Evolutionary conservation across 2,888 invertebrate genomes (phyloP), one percentile per base, ranked within the genome.

Genomic region (Diplolepis rosae): DNA sequence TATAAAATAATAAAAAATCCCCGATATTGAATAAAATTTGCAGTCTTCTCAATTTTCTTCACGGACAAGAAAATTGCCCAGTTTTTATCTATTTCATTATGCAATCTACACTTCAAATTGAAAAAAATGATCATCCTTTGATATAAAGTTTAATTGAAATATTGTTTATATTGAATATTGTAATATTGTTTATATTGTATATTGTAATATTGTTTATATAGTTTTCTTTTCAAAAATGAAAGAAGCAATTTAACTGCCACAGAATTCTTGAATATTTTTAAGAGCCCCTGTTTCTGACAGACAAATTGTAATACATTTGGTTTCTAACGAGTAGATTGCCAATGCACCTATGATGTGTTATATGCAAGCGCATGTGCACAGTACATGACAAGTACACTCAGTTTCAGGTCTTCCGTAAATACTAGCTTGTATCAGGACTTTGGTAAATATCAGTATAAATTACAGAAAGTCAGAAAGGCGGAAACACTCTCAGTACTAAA

Each of bases 321-420:
- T 22, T 56, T 56, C 35, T 13, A 22, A 13, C 24, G 24, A 39
- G 22, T 39, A 35, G 35, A 61, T 61, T 39, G 39, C n/a, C 56
- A 61, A 61, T 35, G 56, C 56, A 61, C 35, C 39, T 61, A 35
- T 35, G 24, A 61, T 22, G 22, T 13, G 56, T n/a, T n/a, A n/a
- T n/a, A 61, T 61, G 35, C 5, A 13, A 42, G 24, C 30, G 45
- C 65, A 28, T 66, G 48, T 66, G 65, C 65, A 48, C 27, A 28
- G 28, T 24, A 66, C 65, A 45, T 66, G 48, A 66, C 61, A 39
- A 61, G 61, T 35, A 35, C 61, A 61, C 65, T 66, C 18, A 24
- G 65, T 48, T 45, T 42, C 65, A 30, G 45, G 45, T 66, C 65
- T 66, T 48, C 65, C 18, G 15, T 22, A 66, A 66, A 66, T 45